These are phyloP conservation scores for Lithodes maja DNA, from an alignment of 2,888 invertebrate genomes.

Conservation along the genomic window DNA sequence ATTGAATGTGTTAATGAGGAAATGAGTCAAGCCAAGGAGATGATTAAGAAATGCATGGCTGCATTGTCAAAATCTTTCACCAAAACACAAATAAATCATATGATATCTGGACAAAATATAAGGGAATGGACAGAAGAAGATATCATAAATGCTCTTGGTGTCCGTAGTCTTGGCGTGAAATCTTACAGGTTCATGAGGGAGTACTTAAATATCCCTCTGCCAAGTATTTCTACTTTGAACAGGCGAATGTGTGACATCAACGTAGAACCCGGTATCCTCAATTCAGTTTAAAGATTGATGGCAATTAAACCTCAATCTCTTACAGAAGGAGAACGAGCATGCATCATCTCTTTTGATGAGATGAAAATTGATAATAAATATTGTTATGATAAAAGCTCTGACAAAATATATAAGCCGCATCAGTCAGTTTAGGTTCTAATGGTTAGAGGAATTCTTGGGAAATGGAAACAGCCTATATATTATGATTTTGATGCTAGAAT, in stretches of 20 bases:
- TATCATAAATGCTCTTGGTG: neutral
- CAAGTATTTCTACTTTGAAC: neutral
- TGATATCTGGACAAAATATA: neutral
- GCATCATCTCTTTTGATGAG: neutral
- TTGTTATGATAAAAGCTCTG: conserved; percentile 6
- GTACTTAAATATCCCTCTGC: neutral
- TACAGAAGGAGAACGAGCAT: neutral
- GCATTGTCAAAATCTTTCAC: neutral
- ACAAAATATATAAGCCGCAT: neutral
- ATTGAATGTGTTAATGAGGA: neutral
- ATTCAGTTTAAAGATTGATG: neutral
- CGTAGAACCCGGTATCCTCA: neutral
- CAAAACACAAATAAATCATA: neutral
- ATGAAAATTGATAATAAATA: conserved; percentile 1
- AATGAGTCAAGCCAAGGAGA: neutral
- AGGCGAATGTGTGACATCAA: neutral
- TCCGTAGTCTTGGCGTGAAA: neutral
- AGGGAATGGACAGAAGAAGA: neutral
- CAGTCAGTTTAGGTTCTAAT: neutral
- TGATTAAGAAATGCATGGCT: neutral
- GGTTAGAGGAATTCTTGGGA: neutral
- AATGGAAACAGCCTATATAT: neutral
- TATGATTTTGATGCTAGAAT: neutral
- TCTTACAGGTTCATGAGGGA: neutral
- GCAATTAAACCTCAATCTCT: neutral